phyloP scores from a whole-genome alignment of 2,113 vertebrate genomes.

The Arothron firmamentum region DNA sequence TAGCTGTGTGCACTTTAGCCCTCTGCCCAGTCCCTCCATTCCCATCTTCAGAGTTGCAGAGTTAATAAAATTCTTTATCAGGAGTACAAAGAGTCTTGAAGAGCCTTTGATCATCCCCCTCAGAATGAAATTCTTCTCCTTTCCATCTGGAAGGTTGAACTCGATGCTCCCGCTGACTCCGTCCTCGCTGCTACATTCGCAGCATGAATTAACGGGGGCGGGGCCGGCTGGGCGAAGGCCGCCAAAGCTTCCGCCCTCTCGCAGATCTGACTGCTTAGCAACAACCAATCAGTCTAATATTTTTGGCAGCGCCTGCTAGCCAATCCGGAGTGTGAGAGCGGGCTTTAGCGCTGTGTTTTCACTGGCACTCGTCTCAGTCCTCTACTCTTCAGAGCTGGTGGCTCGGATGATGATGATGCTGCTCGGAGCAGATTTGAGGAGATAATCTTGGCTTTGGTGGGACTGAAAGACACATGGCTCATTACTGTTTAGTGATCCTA shows the following conservation, averaged over 20 bases:
- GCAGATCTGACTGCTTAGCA: slow-evolving; percentile 73
- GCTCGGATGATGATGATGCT: slow-evolving; percentile 36
- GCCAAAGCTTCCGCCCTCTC: slow-evolving; percentile 56
- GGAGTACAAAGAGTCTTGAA: slow-evolving; percentile 49
- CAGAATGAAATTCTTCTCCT: slow-evolving; percentile 37
- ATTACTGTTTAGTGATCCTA: slow-evolving; percentile 54
- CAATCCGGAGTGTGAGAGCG: slow-evolving; percentile 53
- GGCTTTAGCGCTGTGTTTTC: slow-evolving; percentile 42
- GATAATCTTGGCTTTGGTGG: slow-evolving; percentile 59
- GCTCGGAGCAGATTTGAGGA: slow-evolving; percentile 48
- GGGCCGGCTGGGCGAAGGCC: slow-evolving; percentile 25
- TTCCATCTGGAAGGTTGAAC: slow-evolving; percentile 54
- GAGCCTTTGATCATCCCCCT: slow-evolving; percentile 56
- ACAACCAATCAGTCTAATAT: slow-evolving; percentile 74
- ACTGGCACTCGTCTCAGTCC: slow-evolving; percentile 51
- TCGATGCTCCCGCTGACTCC: slow-evolving; percentile 50
- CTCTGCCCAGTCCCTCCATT: slow-evolving; percentile 17
- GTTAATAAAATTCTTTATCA: slow-evolving; percentile 48
- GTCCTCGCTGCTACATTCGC: slow-evolving; percentile 47
- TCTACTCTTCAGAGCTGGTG: slow-evolving; percentile 16
- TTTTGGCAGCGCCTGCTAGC: slow-evolving; percentile 63
- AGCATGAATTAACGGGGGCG: slow-evolving; percentile 37
- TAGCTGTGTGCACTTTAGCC: slow-evolving; percentile 11
- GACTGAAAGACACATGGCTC: slow-evolving; percentile 55
- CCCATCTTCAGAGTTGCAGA: slow-evolving; percentile 35